These are phyloP conservation scores for Campoplex nolae DNA, from an alignment of 2,888 invertebrate species.

Conservation along the genomic window DNA sequence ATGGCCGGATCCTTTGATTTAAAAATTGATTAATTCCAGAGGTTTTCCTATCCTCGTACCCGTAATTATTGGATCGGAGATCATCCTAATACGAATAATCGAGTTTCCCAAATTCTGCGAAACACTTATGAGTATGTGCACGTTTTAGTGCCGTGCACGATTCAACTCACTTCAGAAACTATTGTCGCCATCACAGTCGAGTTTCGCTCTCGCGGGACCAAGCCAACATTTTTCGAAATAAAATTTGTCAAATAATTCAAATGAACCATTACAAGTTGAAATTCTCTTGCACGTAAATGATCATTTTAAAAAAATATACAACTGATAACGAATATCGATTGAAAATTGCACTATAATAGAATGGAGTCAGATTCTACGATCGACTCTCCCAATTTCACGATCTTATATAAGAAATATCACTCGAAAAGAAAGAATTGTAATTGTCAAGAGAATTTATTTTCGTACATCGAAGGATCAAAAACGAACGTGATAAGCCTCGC, in stretches of 20 bases:
- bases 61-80: no score
- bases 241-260: no score
- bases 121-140: no score
- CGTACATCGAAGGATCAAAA: background rate
- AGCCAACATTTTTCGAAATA: background rate
- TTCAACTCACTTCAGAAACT: background rate
- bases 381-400: background rate
- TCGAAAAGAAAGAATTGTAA: background rate
- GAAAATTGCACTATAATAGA: background rate
- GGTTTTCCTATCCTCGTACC: no score
- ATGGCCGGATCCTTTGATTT: no score
- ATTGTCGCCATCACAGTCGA: background rate
- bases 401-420: background rate
- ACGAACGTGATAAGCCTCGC: constrained; percentile 5
- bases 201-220: background rate
- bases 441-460: background rate
- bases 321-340: no score
- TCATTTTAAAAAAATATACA: background rate
- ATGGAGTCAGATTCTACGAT: background rate
- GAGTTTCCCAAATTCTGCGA: no score
- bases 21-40: no score
- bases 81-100: no score
- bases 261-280: background rate
- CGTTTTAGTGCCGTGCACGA: no score
- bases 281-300: background rate